phyloP scores from a whole-genome alignment of 2,113 vertebrate genomes.

The Mesoclemmys tuberculata region DNA sequence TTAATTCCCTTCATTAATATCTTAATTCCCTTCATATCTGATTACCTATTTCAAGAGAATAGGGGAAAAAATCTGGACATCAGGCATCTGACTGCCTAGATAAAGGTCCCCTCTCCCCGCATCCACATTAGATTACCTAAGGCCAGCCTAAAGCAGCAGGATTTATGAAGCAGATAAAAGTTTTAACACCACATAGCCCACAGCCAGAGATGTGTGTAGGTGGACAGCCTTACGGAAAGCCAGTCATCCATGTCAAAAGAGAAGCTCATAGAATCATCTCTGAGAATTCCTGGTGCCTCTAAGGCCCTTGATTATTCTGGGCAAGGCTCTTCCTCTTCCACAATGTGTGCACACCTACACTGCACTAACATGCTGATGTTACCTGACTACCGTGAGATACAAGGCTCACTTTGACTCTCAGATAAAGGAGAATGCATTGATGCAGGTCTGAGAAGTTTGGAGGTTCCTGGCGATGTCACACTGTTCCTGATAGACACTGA shows the following conservation, averaged over 20 bases:
- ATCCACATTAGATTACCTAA: neutral
- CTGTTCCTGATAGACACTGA: neutral
- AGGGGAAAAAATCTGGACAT: neutral
- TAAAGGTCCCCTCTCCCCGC: neutral
- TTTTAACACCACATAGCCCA: neutral
- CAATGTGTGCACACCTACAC: neutral
- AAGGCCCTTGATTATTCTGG: slow-evolving; percentile 33
- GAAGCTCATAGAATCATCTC: slow-evolving; percentile 4
- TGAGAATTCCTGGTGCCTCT: neutral
- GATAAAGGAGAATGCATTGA: neutral
- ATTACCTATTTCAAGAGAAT: neutral
- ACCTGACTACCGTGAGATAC: neutral
- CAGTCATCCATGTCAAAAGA: neutral
- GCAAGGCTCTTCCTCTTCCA: slow-evolving; percentile 8
- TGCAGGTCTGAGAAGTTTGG: neutral
- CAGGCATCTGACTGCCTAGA: neutral
- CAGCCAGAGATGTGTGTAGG: neutral
- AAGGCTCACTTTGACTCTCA: neutral
- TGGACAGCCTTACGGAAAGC: neutral
- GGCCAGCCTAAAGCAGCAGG: neutral
- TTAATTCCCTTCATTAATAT: neutral
- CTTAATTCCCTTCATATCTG: neutral
- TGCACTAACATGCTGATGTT: slow-evolving; percentile 36
- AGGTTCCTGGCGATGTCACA: neutral
- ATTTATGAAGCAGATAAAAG: neutral